These are phyloP conservation scores for Thoracochromis brauschi DNA, from an alignment of 2,113 vertebrate species.

Conservation along the genomic window DNA sequence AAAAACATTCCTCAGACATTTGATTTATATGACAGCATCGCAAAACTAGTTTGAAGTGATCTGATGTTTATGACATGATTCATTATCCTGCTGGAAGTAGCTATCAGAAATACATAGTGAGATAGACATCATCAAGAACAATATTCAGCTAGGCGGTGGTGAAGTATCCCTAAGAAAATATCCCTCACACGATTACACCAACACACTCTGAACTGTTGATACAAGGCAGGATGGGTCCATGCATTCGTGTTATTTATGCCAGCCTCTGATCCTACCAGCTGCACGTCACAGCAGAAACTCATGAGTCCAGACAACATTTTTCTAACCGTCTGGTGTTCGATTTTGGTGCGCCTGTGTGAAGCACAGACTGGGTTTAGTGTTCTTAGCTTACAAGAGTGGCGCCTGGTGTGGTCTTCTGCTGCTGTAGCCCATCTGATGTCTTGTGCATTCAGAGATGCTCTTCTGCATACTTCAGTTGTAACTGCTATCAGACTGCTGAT, in stretches of 20 bases:
- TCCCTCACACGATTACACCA: not conserved
- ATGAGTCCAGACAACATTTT: not conserved
- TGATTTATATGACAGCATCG: not conserved
- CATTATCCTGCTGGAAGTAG: not conserved
- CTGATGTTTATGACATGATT: not conserved
- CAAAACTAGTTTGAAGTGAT: not conserved
- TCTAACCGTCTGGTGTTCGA: not conserved
- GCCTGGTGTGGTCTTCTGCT: not conserved
- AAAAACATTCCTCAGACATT: not conserved
- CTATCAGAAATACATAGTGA: not conserved
- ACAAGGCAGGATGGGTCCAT: not conserved
- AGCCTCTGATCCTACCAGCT: not conserved
- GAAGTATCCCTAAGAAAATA: not conserved
- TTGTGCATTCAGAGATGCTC: not conserved
- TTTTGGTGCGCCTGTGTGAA: not conserved
- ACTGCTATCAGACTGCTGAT: not conserved
- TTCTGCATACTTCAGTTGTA: not conserved
- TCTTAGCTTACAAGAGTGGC: not conserved
- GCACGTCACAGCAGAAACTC: not conserved
- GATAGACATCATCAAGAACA: not conserved
- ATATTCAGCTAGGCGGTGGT: not conserved
- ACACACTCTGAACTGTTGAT: not conserved
- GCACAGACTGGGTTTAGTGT: not conserved
- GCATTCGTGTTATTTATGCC: not conserved
- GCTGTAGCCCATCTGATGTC: not conserved